Conservation (phyloP, 2,797 vertebrate genomes). For the Sebastes goodei region DNA sequence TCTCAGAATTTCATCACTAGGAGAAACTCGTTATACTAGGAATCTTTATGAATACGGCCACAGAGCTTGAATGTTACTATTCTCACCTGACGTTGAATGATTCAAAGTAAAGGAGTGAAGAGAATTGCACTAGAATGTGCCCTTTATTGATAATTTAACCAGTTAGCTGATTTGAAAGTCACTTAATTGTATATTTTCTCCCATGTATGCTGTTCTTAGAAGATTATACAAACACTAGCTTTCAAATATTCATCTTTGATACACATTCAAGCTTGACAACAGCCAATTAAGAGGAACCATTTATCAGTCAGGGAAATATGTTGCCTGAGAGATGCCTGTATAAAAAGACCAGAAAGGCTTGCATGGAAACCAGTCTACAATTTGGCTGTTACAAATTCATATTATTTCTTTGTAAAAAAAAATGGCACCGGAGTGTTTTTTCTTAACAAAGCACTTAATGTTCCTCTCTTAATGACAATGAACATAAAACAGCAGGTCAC, state of each 20-base stretch:
- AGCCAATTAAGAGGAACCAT: not conserved
- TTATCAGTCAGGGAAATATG: not conserved
- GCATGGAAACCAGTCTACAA: not conserved
- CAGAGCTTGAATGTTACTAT: not conserved
- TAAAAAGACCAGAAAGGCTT: not conserved
- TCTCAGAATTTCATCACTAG: no score
- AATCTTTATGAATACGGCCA: no score
- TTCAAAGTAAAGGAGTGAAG: not conserved
- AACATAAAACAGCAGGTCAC: constrained; percentile 66
- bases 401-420: constrained; percentile 21
- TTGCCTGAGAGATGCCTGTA: not conserved
- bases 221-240: not conserved
- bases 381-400: constrained; percentile 13
- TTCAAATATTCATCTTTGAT: not conserved
- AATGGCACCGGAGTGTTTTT: constrained; percentile 11
- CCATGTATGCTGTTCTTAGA: not conserved
- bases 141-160: not conserved
- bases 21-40: no score
- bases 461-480: constrained; percentile 57
- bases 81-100: not conserved
- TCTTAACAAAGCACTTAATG: constrained; percentile 44
- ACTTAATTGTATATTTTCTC: not conserved
- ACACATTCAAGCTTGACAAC: not conserved
- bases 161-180: not conserved
- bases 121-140: not conserved